Percentiles rank a stretch among this genome's conserved stretches.
Conservation (phyloP, 2,113 vertebrate genomes). For the Saimiri boliviensis region DNA sequence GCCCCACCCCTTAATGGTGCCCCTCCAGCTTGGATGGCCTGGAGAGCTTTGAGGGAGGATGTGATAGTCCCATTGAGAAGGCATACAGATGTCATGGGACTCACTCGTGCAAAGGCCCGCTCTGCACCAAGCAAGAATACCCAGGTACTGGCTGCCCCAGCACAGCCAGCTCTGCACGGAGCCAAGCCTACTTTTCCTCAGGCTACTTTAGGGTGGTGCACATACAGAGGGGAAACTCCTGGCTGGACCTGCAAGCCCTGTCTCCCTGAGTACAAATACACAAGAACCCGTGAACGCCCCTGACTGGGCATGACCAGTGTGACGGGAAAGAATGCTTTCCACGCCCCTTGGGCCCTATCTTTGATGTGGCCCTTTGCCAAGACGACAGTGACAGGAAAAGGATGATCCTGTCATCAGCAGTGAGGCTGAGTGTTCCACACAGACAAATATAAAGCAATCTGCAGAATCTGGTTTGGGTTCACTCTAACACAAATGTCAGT, state of each 20-base stretch:
- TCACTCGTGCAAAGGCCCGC: background rate
- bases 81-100: rapidly evolving
- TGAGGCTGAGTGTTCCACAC: background rate
- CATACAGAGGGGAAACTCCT: background rate
- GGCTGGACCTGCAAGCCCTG: background rate
- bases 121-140: background rate
- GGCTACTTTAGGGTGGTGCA: background rate
- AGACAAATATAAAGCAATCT: background rate
- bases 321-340: background rate
- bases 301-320: too few species aligned
- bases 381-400: background rate
- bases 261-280: background rate
- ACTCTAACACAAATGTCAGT: background rate
- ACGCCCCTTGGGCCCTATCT: background rate
- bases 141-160: background rate
- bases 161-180: background rate
- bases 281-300: background rate
- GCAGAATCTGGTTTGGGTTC: background rate
- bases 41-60: background rate
- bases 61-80: background rate
- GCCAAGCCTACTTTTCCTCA: background rate
- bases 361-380: background rate
- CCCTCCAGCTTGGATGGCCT: background rate
- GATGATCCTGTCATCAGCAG: background rate
- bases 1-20: too few species aligned